These are phyloP conservation scores for Oreotrochilus melanogaster DNA, from an alignment of 2,113 vertebrate species.

Conservation along the genomic window DNA sequence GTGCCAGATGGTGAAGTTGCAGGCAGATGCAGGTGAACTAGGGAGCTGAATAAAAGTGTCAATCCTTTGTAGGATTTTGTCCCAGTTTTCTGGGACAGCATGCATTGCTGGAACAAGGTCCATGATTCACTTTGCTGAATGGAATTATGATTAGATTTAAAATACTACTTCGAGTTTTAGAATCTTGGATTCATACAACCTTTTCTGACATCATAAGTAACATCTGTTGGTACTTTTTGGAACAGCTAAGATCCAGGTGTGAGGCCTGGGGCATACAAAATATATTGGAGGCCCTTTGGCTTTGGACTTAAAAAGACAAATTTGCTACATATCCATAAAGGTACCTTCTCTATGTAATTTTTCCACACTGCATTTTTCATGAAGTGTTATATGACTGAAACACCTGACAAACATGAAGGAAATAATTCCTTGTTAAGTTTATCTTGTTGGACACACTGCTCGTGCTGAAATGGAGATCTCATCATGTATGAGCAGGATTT, in stretches of 20 bases:
- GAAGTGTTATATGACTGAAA: background rate
- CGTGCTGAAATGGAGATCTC: background rate
- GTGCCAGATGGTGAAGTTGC: background rate
- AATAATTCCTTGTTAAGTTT: background rate
- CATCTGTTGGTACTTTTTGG: background rate
- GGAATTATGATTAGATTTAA: background rate
- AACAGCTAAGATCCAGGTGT: background rate
- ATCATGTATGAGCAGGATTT: background rate
- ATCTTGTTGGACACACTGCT: background rate
- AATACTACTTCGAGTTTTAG: background rate
- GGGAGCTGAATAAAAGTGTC: background rate
- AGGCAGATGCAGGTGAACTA: background rate
- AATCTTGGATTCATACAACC: background rate
- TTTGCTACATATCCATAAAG: background rate
- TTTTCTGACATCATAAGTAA: background rate
- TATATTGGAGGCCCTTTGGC: background rate
- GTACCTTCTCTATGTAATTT: fast-evolving
- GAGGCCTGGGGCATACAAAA: background rate
- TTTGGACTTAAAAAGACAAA: background rate
- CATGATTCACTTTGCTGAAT: background rate
- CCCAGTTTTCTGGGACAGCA: background rate
- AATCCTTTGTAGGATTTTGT: background rate
- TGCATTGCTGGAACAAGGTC: background rate
- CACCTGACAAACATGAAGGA: background rate
- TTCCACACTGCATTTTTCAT: background rate